These are phyloP conservation scores for Drosophila arawakana DNA, from an alignment of 1,140 invertebrate genomes.

Conservation along the genomic window DNA sequence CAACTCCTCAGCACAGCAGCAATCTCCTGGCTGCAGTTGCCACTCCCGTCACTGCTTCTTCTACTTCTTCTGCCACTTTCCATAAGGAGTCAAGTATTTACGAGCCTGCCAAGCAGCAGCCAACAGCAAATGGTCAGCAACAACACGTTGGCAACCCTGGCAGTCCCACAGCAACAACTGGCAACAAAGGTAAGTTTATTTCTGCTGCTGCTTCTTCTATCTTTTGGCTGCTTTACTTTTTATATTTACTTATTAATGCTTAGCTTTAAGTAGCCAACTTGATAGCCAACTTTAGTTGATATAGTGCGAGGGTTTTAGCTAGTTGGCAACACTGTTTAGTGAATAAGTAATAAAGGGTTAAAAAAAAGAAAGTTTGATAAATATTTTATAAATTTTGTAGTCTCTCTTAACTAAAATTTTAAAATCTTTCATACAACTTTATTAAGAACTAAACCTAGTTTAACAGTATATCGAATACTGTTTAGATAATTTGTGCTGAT, in stretches of 20 bases:
- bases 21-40: not conserved
- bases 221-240: not conserved
- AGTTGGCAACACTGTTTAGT: not conserved
- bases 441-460: too few relatives aligned
- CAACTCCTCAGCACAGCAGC: conserved; percentile 5
- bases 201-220: not conserved
- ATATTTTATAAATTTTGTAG: too few relatives aligned
- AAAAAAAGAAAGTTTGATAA: too few relatives aligned
- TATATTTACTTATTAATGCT: conserved; percentile 30
- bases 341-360: not conserved
- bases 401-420: too few relatives aligned
- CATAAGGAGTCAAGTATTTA: conserved; percentile 68
- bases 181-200: conserved; percentile 70
- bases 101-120: conserved; percentile 41
- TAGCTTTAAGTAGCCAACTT: conserved; percentile 2
- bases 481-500: too few relatives aligned
- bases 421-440: too few relatives aligned
- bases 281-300: not conserved
- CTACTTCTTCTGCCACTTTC: conserved; percentile 1
- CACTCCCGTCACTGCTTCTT: conserved; percentile 15
- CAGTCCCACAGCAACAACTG: conserved; percentile 21
- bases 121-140: conserved; percentile 47
- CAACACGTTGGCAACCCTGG: conserved; percentile 37
- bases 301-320: not conserved
- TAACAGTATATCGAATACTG: too few relatives aligned